A percentile compares a stretch with the other conserved stretches of the same genome.
phyloP scores from a whole-genome alignment of 2,113 vertebrate genomes.

The Butorides virescens region DNA sequence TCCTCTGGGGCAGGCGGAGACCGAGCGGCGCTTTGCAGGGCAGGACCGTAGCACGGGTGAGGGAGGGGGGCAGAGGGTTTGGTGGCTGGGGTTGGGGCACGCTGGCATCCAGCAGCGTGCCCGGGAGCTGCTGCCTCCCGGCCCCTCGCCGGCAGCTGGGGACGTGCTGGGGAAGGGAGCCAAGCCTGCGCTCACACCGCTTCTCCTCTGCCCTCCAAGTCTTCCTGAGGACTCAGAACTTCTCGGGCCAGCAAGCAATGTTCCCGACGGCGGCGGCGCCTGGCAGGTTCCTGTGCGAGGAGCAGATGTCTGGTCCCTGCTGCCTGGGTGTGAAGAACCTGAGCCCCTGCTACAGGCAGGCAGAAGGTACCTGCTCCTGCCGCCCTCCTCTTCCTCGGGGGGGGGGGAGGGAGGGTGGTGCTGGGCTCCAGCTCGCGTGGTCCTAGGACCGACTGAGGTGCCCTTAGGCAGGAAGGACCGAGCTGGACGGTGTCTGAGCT shows the following conservation, averaged over 20 bases:
- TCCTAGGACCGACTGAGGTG: not conserved
- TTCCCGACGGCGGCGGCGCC: not conserved
- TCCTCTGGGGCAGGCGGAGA: not conserved
- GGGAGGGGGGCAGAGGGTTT: not conserved
- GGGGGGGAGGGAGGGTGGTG: not conserved
- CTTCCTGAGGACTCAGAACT: conserved; percentile 53
- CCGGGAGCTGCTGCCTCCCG: not conserved
- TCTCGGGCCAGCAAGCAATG: not conserved
- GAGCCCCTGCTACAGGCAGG: conserved; percentile 15
- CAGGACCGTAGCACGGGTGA: not conserved
- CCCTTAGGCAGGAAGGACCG: not conserved
- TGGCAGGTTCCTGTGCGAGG: conserved; percentile 34
- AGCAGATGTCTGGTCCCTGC: conserved; percentile 52
- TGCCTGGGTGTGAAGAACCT: conserved; percentile 50
- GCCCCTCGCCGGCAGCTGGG: not conserved
- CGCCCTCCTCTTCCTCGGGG: not conserved
- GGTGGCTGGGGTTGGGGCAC: not conserved
- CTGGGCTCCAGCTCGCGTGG: not conserved
- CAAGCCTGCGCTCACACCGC: not conserved
- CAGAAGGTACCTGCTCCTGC: conserved; percentile 37
- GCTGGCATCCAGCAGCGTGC: not conserved
- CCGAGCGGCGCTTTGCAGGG: not conserved
- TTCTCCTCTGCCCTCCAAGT: conserved; percentile 21
- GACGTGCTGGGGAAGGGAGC: not conserved
- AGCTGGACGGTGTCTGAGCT: not conserved